Percentiles rank a stretch among this genome's conserved stretches.
Evolutionary conservation across 2,113 vertebrate genomes (phyloP).

Genomic region (Dryoscopus gambensis): DNA sequence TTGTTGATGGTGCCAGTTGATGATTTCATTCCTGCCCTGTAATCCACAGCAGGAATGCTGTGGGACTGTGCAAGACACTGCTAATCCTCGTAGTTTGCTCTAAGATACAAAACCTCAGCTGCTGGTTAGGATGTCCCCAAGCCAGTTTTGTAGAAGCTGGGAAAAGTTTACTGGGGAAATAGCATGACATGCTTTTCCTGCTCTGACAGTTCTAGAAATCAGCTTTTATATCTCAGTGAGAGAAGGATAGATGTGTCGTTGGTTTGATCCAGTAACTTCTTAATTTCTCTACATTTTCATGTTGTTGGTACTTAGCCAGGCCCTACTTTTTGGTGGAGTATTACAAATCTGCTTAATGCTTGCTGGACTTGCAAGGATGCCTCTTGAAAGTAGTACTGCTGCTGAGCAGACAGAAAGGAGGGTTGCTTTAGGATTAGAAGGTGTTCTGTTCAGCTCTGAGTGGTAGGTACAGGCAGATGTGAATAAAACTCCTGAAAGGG

Average conservation of each 20-base stretch:
- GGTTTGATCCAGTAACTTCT: background rate
- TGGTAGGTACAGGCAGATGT: background rate
- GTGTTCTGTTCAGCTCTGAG: background rate
- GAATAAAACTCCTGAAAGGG: background rate
- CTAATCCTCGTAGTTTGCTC: background rate
- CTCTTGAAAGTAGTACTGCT: background rate
- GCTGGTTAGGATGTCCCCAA: background rate
- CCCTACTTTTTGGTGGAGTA: background rate
- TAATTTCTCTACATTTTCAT: background rate
- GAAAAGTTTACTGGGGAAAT: background rate
- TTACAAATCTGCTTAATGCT: background rate
- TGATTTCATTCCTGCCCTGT: background rate
- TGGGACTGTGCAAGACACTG: background rate
- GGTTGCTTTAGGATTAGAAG: background rate
- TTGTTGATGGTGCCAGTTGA: fast-evolving
- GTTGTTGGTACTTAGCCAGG: background rate
- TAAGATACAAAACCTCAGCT: background rate
- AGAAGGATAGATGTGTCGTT: background rate
- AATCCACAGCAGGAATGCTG: background rate
- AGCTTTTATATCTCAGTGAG: background rate
- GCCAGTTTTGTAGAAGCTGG: background rate
- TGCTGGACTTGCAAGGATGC: background rate
- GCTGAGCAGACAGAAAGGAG: background rate
- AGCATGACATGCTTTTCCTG: background rate
- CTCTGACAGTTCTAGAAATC: background rate